Evolutionary conservation across 2,888 invertebrate species (phyloP), one percentile per base, ranked within the genome.

Genomic region (Brassicogethes aeneus): DNA sequence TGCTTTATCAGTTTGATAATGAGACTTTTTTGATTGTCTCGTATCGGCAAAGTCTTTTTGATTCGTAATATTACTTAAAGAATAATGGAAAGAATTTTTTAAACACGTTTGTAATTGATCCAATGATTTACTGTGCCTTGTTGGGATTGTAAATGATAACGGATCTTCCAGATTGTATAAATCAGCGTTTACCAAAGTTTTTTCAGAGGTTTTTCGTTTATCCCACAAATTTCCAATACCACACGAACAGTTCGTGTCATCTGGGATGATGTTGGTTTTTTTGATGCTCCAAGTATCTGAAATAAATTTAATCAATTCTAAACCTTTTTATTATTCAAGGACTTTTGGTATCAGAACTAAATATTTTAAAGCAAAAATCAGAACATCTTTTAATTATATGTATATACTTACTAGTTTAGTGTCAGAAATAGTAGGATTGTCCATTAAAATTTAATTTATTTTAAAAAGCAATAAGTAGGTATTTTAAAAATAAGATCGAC

Each of bases 121-220:
- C 48, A 89, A 65, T 1, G 87, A 87, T 62, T 86, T 87, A 63
- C 87, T 87, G 58, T 89, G 88, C 41, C 86, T 72, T 7, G 60
- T 43, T 15, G 61, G 59, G 33, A 57, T 50, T 2, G 52, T 47
- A 36, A 50, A 52, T 38, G 40, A 47, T 13, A 50, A 35, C 15
- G 45, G 42, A 37, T 55, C 54, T 16, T 48, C 46, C 39, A 53
- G 44, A 35, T 46, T 43, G 37, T 46, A 49, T 12, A 51, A 38
- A 23, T 56, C 55, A 7, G 40, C 40, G 15, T 47, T 48, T 14
- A 51, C 46, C 12, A 53, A 36, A 1, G 51, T 52, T 34, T 52
- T 57, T 37, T 55, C 52, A 3, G 53, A 47, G 15, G 45, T 44
- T 45, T 59, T 60, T 34, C 44, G 44, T 15, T 43, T 33, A 31